Evolutionary conservation across 2,888 invertebrate genomes (phyloP).

Genomic region (Belgica antarctica): DNA sequence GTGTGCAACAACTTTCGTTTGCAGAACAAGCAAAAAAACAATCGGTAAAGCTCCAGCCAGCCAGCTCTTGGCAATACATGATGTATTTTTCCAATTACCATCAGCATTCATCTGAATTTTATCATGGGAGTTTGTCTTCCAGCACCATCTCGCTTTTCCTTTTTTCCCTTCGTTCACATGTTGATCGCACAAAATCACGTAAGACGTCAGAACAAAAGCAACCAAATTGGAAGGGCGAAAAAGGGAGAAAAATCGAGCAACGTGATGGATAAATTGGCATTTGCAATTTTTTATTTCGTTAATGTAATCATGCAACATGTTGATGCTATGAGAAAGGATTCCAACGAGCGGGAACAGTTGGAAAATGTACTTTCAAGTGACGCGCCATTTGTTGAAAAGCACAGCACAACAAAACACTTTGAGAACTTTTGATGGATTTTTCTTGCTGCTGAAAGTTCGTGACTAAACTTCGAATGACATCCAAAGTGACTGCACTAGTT

Average conservation of each 20-base stretch:
- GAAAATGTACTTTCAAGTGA: too few relatives aligned
- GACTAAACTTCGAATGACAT: background rate
- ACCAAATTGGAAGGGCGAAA: background rate
- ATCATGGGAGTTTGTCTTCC: background rate
- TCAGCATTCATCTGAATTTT: background rate
- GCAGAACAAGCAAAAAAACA: background rate
- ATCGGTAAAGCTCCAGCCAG: background rate
- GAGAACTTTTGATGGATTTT: background rate
- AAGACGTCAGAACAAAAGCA: background rate
- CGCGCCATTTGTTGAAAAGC: too few relatives aligned
- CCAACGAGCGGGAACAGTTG: background rate
- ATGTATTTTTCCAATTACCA: background rate
- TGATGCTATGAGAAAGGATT: conserved; percentile 3
- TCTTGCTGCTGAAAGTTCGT: background rate
- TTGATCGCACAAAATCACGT: conserved; percentile 9
- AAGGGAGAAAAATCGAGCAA: background rate
- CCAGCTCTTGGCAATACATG: background rate
- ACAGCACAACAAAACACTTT: too few relatives aligned
- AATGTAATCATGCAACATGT: background rate
- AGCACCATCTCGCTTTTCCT: background rate
- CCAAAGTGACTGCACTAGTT: too few relatives aligned
- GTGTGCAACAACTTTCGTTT: background rate
- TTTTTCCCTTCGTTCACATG: background rate
- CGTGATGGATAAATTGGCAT: conserved; percentile 9
- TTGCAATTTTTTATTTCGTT: background rate